Conservation (phyloP, 1,140 invertebrate species). For the Nomia melanderi region DNA sequence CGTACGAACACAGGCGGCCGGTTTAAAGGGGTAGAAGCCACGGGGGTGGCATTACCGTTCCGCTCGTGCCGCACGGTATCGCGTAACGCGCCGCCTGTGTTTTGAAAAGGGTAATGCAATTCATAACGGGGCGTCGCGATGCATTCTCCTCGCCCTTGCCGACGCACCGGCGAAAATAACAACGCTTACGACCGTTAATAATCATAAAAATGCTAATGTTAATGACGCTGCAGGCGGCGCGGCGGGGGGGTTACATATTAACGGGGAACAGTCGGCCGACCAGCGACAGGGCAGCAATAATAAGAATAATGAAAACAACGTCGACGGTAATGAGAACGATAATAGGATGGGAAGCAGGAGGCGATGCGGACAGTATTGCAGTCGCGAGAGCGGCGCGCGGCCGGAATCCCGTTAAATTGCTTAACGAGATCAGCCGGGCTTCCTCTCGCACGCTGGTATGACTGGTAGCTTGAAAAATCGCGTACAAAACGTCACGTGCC, state of each 20-base stretch:
- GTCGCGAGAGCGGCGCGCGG: not conserved
- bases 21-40: not conserved
- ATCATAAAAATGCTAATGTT: conserved; percentile 47
- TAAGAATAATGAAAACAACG: conserved; percentile 29
- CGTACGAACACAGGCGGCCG: not conserved
- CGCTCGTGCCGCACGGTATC: not conserved
- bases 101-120: conserved; percentile 48
- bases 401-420: not conserved
- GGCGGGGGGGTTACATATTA: not conserved
- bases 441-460: not conserved
- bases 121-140: conserved; percentile 21
- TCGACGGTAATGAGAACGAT: conserved; percentile 25
- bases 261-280: not conserved
- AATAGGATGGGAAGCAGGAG: conserved; percentile 13
- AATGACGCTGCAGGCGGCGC: not conserved
- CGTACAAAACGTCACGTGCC: too few relatives aligned
- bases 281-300: conserved; percentile 14
- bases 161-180: conserved; percentile 9
- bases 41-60: conserved; percentile 17
- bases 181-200: conserved; percentile 32
- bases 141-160: not conserved
- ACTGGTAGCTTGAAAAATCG: too few relatives aligned
- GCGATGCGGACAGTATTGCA: not conserved
- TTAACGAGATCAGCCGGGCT: conserved; percentile 11
- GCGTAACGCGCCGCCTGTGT: not conserved